phyloP scores from a whole-genome alignment of 2,797 vertebrate genomes.

The Emydoidea blandingii region DNA sequence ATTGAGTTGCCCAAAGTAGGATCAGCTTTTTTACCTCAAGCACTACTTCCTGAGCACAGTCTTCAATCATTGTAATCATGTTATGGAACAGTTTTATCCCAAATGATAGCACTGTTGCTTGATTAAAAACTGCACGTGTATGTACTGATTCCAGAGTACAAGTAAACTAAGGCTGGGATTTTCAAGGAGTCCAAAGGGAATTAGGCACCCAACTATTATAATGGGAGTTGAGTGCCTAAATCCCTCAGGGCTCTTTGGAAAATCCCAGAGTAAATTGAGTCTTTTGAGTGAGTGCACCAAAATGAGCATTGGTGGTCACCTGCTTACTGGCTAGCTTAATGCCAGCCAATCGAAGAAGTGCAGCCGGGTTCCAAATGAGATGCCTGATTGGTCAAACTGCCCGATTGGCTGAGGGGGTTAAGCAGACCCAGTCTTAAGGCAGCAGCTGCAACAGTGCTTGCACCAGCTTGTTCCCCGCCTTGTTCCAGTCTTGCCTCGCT shows the following conservation, averaged over 20 bases:
- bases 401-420: not conserved
- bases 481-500: not conserved
- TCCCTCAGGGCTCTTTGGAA: not conserved
- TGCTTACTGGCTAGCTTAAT: not conserved
- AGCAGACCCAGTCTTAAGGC: not conserved
- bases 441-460: not conserved
- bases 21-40: fast-evolving
- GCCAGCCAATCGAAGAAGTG: not conserved
- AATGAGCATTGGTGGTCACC: not conserved
- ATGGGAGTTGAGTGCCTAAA: not conserved
- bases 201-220: not conserved
- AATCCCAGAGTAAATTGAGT: not conserved
- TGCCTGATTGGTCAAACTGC: not conserved
- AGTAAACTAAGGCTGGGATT: not conserved
- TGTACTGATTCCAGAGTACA: not conserved
- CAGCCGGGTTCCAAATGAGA: not conserved
- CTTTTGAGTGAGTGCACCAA: not conserved
- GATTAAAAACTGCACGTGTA: not conserved
- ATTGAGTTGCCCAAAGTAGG: not conserved
- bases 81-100: not conserved
- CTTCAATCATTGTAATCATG: not conserved
- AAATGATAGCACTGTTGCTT: not conserved
- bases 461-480: not conserved
- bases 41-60: not conserved
- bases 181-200: not conserved